Evolutionary conservation across 2,113 vertebrate species (phyloP).

Genomic region (Pungitius pungitius): DNA sequence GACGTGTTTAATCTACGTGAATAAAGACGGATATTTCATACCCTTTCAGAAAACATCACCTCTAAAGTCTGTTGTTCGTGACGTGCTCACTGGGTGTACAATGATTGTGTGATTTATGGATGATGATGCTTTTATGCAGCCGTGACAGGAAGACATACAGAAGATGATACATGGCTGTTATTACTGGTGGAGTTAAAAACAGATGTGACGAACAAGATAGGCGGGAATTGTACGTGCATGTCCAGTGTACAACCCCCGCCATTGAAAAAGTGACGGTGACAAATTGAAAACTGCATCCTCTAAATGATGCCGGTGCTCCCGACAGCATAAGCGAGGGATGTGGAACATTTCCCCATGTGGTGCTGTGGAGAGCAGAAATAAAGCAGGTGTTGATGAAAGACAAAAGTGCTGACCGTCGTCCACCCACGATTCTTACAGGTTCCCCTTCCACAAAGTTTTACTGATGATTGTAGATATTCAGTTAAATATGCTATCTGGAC

Average conservation of each 20-base stretch:
- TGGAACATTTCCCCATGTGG: conserved; percentile 39
- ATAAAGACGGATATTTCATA: neutral
- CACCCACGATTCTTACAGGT: no score
- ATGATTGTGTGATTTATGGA: conserved; percentile 1
- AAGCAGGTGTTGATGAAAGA: conserved; percentile 17
- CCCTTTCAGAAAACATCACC: neutral
- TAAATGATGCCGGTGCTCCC: conserved; percentile 42
- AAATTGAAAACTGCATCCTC: conserved; percentile 33
- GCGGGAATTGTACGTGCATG: neutral
- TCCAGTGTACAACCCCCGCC: neutral
- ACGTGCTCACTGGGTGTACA: neutral
- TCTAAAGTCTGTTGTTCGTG: neutral
- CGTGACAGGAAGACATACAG: neutral
- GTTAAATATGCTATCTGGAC: no score
- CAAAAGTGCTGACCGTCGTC: neutral
- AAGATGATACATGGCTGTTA: neutral
- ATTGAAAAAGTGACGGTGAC: conserved; percentile 57
- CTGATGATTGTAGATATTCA: no score
- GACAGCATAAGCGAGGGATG: conserved; percentile 13
- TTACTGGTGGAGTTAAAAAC: neutral
- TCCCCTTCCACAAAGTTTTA: no score
- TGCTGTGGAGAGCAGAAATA: conserved; percentile 26
- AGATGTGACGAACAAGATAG: neutral
- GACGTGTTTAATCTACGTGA: neutral
- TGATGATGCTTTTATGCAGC: neutral